Conservation (phyloP, 2,797 vertebrate genomes). For the Spinus pinus region DNA sequence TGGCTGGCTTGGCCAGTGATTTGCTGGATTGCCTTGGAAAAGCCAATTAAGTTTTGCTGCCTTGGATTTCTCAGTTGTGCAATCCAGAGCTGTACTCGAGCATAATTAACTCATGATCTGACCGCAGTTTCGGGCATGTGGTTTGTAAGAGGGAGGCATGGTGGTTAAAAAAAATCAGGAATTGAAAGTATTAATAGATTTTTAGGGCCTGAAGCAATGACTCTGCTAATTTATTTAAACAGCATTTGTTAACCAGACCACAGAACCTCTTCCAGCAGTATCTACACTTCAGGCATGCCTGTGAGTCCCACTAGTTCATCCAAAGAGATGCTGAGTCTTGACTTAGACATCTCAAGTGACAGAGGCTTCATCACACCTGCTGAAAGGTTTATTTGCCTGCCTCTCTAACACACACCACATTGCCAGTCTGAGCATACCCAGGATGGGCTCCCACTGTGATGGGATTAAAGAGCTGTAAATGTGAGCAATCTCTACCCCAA, state of each 20-base stretch:
- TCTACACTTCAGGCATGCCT: not conserved
- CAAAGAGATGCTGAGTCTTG: not conserved
- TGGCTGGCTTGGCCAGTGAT: not conserved
- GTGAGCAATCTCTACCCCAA: constrained; percentile 43
- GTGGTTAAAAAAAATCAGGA: constrained; percentile 13
- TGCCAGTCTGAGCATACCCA: constrained; percentile 5
- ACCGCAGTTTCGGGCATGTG: not conserved
- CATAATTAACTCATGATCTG: constrained; percentile 39
- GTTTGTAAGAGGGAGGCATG: not conserved
- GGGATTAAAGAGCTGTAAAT: constrained; percentile 37
- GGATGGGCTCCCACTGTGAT: not conserved
- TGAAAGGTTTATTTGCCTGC: constrained; percentile 25
- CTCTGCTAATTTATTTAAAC: constrained; percentile 43
- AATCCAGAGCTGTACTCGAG: not conserved
- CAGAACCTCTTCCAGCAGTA: not conserved
- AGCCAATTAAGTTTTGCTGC: constrained; percentile 41
- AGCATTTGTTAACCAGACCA: not conserved
- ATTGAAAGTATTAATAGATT: constrained; percentile 55
- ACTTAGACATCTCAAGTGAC: constrained; percentile 1
- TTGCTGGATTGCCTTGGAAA: constrained; percentile 58
- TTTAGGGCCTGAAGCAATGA: constrained; percentile 35
- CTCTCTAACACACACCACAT: not conserved
- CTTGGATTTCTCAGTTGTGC: constrained; percentile 20
- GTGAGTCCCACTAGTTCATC: not conserved
- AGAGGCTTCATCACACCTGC: not conserved